Percentiles rank a stretch among this genome's conserved stretches.
phyloP scores from a whole-genome alignment of 2,888 invertebrate species.

The Octonoba sinensis region DNA sequence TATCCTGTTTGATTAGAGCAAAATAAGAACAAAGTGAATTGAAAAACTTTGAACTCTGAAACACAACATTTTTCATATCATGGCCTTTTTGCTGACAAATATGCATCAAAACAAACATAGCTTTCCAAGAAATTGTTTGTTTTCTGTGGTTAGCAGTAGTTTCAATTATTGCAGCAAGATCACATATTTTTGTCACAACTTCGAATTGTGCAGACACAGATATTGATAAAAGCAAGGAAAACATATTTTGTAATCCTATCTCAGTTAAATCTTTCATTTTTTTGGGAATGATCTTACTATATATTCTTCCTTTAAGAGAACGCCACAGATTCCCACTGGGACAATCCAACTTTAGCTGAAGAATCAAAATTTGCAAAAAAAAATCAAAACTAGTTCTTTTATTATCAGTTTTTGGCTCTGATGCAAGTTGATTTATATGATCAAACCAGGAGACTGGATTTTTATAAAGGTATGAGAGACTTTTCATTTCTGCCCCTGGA shows the following conservation, averaged over 20 bases:
- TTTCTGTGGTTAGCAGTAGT: conserved; percentile 15
- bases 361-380: conserved; percentile 37
- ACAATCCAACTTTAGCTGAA: conserved; percentile 16
- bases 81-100: conserved; percentile 18
- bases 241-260: conserved; percentile 47
- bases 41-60: conserved; percentile 24
- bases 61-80: conserved; percentile 9
- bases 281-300: conserved; percentile 39
- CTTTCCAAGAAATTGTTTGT: conserved; percentile 54
- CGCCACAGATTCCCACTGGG: conserved; percentile 28
- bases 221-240: conserved; percentile 40
- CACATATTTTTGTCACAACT: conserved; percentile 41
- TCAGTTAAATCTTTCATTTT: conserved; percentile 50
- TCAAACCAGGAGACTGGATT: conserved; percentile 30
- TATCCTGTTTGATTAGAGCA: conserved; percentile 7
- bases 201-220: conserved; percentile 30
- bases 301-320: conserved; percentile 45
- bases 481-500: conserved; percentile 13
- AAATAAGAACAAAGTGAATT: conserved; percentile 31
- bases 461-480: conserved; percentile 27
- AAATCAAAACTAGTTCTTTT: conserved; percentile 33
- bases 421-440: conserved; percentile 11
- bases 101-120: conserved; percentile 42
- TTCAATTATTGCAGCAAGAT: conserved; percentile 23
- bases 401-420: neutral